These are phyloP conservation scores for Microcebus jonahi DNA, from an alignment of 2,113 vertebrate genomes.

Conservation along the genomic window DNA sequence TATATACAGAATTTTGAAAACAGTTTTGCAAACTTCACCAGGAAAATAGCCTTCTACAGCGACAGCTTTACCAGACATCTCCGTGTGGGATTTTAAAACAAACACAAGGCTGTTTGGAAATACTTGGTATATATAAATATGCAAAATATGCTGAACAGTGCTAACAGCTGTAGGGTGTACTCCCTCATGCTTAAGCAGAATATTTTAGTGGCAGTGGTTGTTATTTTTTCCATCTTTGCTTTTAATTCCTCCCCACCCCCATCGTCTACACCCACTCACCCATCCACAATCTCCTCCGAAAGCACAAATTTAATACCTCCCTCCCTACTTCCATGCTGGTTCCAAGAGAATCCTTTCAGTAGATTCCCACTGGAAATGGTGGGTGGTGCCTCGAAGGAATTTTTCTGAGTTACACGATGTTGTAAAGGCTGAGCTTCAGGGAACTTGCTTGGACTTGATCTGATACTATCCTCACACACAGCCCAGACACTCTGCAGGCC, in stretches of 20 bases:
- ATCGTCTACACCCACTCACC: constrained; percentile 7
- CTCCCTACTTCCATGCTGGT: neutral
- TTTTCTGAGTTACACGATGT: neutral
- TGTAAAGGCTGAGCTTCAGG: constrained; percentile 49
- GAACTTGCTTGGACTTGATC: constrained; percentile 49
- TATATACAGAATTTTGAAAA: constrained; percentile 71
- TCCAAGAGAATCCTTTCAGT: constrained; percentile 74
- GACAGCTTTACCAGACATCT: constrained; percentile 79
- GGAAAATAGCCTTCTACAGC: constrained; percentile 78
- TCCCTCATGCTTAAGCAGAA: constrained; percentile 71
- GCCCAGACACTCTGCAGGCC: constrained; percentile 14
- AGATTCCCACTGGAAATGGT: constrained; percentile 76
- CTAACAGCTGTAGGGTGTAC: constrained; percentile 84
- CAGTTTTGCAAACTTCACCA: constrained; percentile 63
- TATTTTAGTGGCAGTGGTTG: constrained; percentile 73
- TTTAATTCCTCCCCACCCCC: neutral
- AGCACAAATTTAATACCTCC: neutral
- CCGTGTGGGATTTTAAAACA: constrained; percentile 84
- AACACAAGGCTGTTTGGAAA: constrained; percentile 85
- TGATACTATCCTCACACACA: constrained; percentile 45
- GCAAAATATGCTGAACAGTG: constrained; percentile 85
- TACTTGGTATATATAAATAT: constrained; percentile 87
- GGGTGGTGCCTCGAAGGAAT: constrained; percentile 65
- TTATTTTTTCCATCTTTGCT: constrained; percentile 74
- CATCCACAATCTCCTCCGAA: constrained; percentile 50